Evolutionary conservation across 2,888 invertebrate genomes (phyloP).

Genomic region (Hydropsyche betteni): DNA sequence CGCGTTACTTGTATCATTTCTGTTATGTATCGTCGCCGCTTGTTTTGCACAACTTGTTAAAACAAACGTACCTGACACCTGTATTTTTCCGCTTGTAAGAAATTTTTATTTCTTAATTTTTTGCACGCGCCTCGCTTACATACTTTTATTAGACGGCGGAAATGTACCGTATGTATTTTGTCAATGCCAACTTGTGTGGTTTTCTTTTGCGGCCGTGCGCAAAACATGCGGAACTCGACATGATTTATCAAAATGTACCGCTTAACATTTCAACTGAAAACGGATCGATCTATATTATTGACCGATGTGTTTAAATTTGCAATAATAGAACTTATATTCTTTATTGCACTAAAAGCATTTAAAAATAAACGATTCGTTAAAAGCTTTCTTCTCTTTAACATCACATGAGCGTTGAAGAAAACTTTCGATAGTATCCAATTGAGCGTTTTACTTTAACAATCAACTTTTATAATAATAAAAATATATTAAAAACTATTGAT

Average conservation of each 20-base stretch:
- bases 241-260: conserved; percentile 7
- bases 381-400: too few relatives aligned
- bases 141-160: conserved; percentile 16
- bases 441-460: too few relatives aligned
- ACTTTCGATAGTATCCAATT: too few relatives aligned
- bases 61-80: not conserved
- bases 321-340: too few relatives aligned
- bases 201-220: not conserved
- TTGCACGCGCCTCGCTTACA: not conserved
- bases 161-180: conserved; percentile 20
- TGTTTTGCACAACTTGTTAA: not conserved
- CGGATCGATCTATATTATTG: not conserved
- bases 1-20: not conserved
- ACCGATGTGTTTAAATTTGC: too few relatives aligned
- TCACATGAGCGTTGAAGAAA: too few relatives aligned
- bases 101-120: conserved; percentile 20
- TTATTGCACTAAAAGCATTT: too few relatives aligned
- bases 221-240: not conserved
- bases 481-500: too few relatives aligned
- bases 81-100: not conserved
- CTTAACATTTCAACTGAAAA: not conserved
- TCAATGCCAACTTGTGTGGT: conserved; percentile 11
- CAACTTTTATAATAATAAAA: too few relatives aligned
- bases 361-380: too few relatives aligned
- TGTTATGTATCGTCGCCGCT: not conserved